Base-by-base conservation (phyloP, 37 sponge, comb jelly and placozoan species). In the Spongilla lacustris region DNA sequence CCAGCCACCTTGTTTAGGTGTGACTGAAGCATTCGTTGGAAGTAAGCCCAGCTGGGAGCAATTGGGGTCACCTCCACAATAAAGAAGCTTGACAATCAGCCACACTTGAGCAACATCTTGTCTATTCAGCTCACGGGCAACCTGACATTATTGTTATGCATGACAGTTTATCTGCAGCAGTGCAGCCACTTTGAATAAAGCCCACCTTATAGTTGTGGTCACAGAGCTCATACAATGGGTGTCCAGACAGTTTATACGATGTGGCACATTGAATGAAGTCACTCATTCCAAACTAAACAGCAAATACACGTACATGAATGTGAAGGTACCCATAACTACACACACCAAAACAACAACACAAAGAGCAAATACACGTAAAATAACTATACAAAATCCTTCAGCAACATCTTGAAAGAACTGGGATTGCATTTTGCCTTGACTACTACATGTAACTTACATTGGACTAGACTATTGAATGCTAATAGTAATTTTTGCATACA, bases 131-230 rank as follows among this genome's bases (percentile, higher is more conserved):
- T 68, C 79, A 30, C 72, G 46, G 21, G 92, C 89, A 23, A 87
- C 84, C 92, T 91, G 58, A 10, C 0, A 6, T 58, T 17, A 17
- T 58, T 17, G 73, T 5, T 24, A 0, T 72, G n/a, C n/a, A n/a
- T n/a, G n/a, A n/a, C n/a, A n/a, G n/a, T 72, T 1, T 72, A 14
- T 30, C 29, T 58, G 58, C 21, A 58, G 58, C 58, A 58, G 58
- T 58, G 58, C 58, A 58, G 21, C 58, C 58, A 58, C 21, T 10
- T 22, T 22, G 21, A 76, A 35, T 38, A 76, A 35, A 13, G 21
- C 74, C 36, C 68, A 92, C 95, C 92, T 91, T 46, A 24, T 89
- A 89, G 85, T 95, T 95, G 81, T 87, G 90, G 66, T 95, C 92
- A 81, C 93, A 95, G 4, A 95, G 77, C 75, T 95, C 90, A 58